A percentile compares a stretch with the other conserved stretches of the same genome.
Conservation (phyloP, 2,888 invertebrate genomes). For the Geotrupes spiniger region DNA sequence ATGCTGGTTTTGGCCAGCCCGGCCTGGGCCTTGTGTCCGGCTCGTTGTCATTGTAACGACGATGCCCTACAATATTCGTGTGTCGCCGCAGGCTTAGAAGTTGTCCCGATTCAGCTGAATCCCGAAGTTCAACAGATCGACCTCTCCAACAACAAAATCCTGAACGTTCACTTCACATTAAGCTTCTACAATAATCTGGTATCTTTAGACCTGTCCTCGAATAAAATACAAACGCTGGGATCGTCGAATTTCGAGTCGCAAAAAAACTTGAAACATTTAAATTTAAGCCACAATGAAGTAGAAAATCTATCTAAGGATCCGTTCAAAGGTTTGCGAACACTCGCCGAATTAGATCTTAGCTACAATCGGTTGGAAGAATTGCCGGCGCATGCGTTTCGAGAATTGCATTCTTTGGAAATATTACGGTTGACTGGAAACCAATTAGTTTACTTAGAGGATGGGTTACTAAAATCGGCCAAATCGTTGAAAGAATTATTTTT, state of each 20-base stretch:
- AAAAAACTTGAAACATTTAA: constrained; percentile 68
- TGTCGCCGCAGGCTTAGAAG: constrained; percentile 74
- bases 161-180: constrained; percentile 73
- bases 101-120: constrained; percentile 85
- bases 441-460: constrained; percentile 69
- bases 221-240: constrained; percentile 76
- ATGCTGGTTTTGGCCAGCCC: constrained; percentile 53
- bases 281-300: constrained; percentile 74
- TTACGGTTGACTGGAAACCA: constrained; percentile 76
- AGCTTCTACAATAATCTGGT: constrained; percentile 77
- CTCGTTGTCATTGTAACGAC: constrained; percentile 77
- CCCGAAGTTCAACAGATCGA: constrained; percentile 82
- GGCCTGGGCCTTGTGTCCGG: constrained; percentile 61
- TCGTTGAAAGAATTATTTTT: constrained; percentile 72
- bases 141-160: constrained; percentile 80
- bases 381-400: constrained; percentile 72
- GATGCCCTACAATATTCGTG: constrained; percentile 77
- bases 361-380: constrained; percentile 74
- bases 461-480: constrained; percentile 66
- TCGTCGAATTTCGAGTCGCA: constrained; percentile 80
- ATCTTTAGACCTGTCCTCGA: constrained; percentile 77
- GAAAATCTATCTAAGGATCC: constrained; percentile 71
- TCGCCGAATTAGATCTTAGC: constrained; percentile 70
- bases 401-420: constrained; percentile 69
- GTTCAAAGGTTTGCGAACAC: constrained; percentile 68